These are phyloP conservation scores for Nezara viridula DNA, from an alignment of 2,888 invertebrate species.

Conservation along the genomic window DNA sequence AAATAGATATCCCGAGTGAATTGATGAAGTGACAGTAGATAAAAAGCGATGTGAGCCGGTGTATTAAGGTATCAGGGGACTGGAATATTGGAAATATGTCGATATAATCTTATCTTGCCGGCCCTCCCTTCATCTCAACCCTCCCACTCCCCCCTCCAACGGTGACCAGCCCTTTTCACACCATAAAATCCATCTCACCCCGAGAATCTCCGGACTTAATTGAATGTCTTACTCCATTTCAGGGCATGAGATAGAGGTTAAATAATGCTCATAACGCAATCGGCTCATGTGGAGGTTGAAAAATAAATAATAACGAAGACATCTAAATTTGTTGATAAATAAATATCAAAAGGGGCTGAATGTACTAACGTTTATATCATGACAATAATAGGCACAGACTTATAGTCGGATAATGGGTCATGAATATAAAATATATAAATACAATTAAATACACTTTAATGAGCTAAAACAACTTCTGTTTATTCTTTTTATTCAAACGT, in stretches of 20 bases:
- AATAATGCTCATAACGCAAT: neutral
- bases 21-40: neutral
- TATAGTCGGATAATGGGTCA: no score
- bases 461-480: no score
- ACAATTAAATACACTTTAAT: no score
- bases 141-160: neutral
- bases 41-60: slow-evolving; percentile 8
- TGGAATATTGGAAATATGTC: slow-evolving; percentile 16
- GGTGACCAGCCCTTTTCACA: slow-evolving; percentile 21
- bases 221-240: slow-evolving; percentile 2
- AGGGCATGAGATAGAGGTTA: neutral
- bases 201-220: neutral
- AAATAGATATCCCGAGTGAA: neutral
- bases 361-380: no score
- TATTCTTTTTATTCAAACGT: no score
- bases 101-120: slow-evolving; percentile 14
- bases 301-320: no score
- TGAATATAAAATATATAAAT: no score
- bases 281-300: neutral
- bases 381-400: no score
- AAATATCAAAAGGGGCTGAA: no score
- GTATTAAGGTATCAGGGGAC: slow-evolving; percentile 2
- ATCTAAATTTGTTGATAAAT: no score
- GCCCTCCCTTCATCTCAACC: neutral
- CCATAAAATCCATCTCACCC: slow-evolving; percentile 21